These are phyloP conservation scores for Ambastaia sidthimunki DNA, from an alignment of 2,797 vertebrate genomes.

Conservation along the genomic window DNA sequence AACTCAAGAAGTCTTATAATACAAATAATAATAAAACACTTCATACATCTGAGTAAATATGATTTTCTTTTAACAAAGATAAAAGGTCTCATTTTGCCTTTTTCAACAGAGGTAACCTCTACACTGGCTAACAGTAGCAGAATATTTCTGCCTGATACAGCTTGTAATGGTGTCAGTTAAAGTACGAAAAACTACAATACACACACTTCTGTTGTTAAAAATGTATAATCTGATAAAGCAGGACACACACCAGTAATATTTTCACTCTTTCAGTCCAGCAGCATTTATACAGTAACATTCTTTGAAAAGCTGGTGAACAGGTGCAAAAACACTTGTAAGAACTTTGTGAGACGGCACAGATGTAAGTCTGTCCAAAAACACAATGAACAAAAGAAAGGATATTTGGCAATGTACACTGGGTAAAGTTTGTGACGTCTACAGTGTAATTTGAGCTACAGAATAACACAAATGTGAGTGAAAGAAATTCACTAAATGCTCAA, in stretches of 20 bases:
- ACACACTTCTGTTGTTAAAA: background rate
- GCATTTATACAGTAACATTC: slow-evolving; percentile 30
- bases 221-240: slow-evolving; percentile 37
- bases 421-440: slow-evolving; percentile 7
- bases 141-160: too few species aligned
- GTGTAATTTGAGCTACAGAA: slow-evolving; percentile 49
- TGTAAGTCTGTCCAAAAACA: background rate
- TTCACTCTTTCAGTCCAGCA: slow-evolving; percentile 30
- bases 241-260: background rate
- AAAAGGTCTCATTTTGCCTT: too few species aligned
- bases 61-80: too few species aligned
- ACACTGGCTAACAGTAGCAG: too few species aligned
- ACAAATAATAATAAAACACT: background rate
- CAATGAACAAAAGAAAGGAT: slow-evolving; percentile 1
- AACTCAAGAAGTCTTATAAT: background rate
- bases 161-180: too few species aligned
- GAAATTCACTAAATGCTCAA: slow-evolving; percentile 10
- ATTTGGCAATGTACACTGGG: slow-evolving; percentile 29
- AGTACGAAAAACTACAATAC: too few species aligned
- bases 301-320: slow-evolving; percentile 53
- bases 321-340: slow-evolving; percentile 19
- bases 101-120: too few species aligned
- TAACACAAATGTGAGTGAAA: slow-evolving; percentile 23
- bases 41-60: too few species aligned
- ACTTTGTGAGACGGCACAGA: background rate